Evolutionary conservation across 1,140 invertebrate genomes (phyloP).

Genomic region (Gonatopus flavifemur): DNA sequence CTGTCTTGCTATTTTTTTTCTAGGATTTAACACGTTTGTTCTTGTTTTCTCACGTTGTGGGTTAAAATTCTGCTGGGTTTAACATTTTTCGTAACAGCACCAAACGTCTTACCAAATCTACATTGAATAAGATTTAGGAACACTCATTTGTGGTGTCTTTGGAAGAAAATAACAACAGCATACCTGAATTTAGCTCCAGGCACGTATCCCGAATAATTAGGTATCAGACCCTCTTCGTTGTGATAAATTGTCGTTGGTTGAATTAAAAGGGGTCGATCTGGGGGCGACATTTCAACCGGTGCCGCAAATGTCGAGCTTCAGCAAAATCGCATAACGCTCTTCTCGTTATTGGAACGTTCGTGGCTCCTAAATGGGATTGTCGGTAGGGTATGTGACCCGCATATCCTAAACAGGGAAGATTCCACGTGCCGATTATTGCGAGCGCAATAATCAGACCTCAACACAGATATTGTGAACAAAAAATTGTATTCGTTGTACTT

Average conservation of each 20-base stretch:
- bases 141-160: conserved; percentile 1
- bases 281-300: conserved; percentile 60
- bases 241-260: conserved; percentile 66
- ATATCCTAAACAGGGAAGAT: conserved; percentile 65
- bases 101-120: conserved; percentile 72
- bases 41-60: no score
- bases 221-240: conserved; percentile 69
- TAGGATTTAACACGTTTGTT: no score
- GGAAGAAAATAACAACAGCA: conserved; percentile 1
- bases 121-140: conserved; percentile 18
- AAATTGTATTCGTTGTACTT: no score
- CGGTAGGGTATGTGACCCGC: conserved; percentile 69
- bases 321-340: conserved; percentile 69
- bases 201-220: conserved; percentile 73
- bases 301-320: conserved; percentile 68
- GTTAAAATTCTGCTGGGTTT: no score
- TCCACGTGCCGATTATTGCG: no score
- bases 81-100: conserved; percentile 69
- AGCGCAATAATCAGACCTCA: no score
- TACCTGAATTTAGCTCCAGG: conserved; percentile 69
- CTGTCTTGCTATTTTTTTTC: no score
- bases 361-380: conserved; percentile 65
- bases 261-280: conserved; percentile 57
- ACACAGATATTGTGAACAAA: no score
- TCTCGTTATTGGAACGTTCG: conserved; percentile 64